Evolutionary conservation across 2,888 invertebrate species (phyloP).

Genomic region (Ormyrus rosae): DNA sequence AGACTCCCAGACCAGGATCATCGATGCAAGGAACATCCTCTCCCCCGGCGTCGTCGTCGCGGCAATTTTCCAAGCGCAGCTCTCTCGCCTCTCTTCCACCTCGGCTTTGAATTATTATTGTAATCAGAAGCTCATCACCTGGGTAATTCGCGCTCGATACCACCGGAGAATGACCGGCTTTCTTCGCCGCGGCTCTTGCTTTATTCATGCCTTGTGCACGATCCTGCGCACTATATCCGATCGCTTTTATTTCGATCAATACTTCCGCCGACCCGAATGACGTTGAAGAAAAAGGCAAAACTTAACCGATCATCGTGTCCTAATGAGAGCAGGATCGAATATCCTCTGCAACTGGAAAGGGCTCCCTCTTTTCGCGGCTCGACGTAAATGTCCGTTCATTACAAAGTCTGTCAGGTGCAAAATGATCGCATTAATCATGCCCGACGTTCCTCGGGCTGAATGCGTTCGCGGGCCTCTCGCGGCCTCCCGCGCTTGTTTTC

Average conservation of each 20-base stretch:
- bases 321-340: background rate
- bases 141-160: constrained; percentile 19
- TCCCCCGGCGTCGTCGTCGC: constrained; percentile 1
- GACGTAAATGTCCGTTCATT: constrained; percentile 31
- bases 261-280: no score
- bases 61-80: constrained; percentile 34
- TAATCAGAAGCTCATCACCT: constrained; percentile 51
- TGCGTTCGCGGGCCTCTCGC: background rate
- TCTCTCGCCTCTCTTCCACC: background rate
- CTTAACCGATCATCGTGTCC: background rate
- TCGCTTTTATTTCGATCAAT: no score
- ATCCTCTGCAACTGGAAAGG: background rate
- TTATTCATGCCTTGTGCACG: background rate
- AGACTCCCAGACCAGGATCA: constrained; percentile 59
- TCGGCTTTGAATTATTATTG: constrained; percentile 44
- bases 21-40: constrained; percentile 56
- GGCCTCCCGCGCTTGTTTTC: constrained; percentile 21
- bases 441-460: constrained; percentile 5
- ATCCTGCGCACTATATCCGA: no score
- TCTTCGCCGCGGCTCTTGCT: background rate
- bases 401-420: constrained; percentile 9
- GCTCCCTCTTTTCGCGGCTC: background rate
- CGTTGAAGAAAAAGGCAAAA: background rate
- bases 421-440: constrained; percentile 17
- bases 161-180: constrained; percentile 20